phyloP scores from a whole-genome alignment of 2,888 invertebrate species.

The Lepidonotus clava region DNA sequence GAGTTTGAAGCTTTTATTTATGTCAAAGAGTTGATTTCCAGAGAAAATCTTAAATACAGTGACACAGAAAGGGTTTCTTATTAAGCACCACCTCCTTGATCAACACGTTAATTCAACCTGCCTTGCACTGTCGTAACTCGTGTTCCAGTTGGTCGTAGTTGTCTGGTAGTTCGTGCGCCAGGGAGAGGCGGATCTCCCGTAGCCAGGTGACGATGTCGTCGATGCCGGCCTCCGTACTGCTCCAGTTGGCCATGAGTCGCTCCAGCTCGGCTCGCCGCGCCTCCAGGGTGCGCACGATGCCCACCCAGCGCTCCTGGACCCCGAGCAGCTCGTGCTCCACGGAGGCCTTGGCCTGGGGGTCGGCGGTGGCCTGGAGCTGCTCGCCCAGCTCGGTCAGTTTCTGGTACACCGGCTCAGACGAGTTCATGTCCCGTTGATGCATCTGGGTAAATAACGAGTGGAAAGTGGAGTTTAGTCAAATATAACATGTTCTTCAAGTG shows the following conservation, averaged over 20 bases:
- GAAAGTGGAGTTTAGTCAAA: too few relatives aligned
- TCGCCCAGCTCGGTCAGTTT: background rate
- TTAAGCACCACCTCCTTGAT: too few relatives aligned
- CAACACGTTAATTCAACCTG: slow-evolving; percentile 61
- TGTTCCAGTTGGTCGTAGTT: slow-evolving; percentile 74
- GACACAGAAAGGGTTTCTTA: too few relatives aligned
- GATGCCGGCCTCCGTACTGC: slow-evolving; percentile 75
- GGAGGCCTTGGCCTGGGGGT: background rate
- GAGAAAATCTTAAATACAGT: too few relatives aligned
- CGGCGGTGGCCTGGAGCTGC: slow-evolving; percentile 30
- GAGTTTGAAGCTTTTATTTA: too few relatives aligned
- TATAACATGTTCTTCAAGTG: too few relatives aligned
- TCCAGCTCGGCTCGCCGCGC: slow-evolving; percentile 70
- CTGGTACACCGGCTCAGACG: slow-evolving; percentile 72
- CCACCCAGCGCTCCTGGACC: slow-evolving; percentile 56
- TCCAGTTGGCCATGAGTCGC: slow-evolving; percentile 72
- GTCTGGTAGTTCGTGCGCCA: slow-evolving; percentile 71
- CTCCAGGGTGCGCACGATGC: slow-evolving; percentile 66
- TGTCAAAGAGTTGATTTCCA: too few relatives aligned
- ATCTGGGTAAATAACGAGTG: too few relatives aligned
- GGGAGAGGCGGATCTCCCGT: slow-evolving; percentile 69
- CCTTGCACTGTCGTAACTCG: slow-evolving; percentile 75
- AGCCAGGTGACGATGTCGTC: slow-evolving; percentile 76
- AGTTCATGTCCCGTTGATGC: slow-evolving; percentile 50
- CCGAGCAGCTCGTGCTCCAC: slow-evolving; percentile 55